Percentiles rank a stretch among this genome's conserved stretches.
These are phyloP conservation scores for Upupa epops DNA, from an alignment of 2,113 vertebrate species.

Conservation along the genomic window DNA sequence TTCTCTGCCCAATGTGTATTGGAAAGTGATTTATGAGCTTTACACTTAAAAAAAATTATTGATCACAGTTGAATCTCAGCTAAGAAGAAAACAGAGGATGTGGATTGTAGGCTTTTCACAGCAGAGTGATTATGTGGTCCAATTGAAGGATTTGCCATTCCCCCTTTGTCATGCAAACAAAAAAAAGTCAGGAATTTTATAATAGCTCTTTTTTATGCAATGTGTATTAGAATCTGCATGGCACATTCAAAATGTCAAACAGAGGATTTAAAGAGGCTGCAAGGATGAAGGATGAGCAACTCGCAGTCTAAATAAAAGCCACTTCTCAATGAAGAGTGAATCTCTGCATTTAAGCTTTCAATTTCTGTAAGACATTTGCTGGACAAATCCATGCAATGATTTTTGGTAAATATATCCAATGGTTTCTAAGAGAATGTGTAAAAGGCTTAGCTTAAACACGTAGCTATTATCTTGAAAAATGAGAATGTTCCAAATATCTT, in stretches of 20 bases:
- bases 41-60: slow-evolving; percentile 82
- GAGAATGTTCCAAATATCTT: not conserved
- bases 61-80: slow-evolving; percentile 82
- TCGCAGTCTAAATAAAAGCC: not conserved
- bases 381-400: not conserved
- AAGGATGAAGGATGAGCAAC: slow-evolving; percentile 12
- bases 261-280: slow-evolving; percentile 49
- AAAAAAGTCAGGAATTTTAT: slow-evolving; percentile 82
- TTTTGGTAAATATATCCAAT: slow-evolving; percentile 22
- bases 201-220: slow-evolving; percentile 54
- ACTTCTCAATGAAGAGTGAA: not conserved
- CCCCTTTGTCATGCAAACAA: slow-evolving; percentile 88
- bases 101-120: slow-evolving; percentile 92
- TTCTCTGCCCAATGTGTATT: slow-evolving; percentile 58
- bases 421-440: slow-evolving; percentile 52
- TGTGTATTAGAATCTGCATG: slow-evolving; percentile 61
- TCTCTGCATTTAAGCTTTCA: not conserved
- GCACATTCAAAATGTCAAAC: slow-evolving; percentile 46
- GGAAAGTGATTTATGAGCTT: slow-evolving; percentile 60
- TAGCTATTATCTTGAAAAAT: not conserved
- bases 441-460: slow-evolving; percentile 16
- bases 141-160: slow-evolving; percentile 86
- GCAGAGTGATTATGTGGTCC: slow-evolving; percentile 88
- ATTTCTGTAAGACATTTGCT: not conserved
- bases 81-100: slow-evolving; percentile 74